These are phyloP conservation scores for Furcifer pardalis DNA, from an alignment of 2,797 vertebrate genomes.

Conservation along the genomic window DNA sequence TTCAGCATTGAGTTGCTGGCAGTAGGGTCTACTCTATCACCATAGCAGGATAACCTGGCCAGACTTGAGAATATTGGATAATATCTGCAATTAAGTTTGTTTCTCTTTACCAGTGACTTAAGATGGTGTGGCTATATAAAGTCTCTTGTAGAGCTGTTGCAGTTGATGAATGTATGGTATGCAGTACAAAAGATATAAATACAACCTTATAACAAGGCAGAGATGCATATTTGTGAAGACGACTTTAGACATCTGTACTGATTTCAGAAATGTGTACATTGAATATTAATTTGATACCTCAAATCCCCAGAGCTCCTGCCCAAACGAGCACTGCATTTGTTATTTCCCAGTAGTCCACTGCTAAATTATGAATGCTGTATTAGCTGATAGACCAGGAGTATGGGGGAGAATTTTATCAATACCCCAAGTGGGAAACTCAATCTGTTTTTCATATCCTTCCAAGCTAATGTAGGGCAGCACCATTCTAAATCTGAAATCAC, in stretches of 20 bases:
- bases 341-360: background rate
- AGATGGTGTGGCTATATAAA: background rate
- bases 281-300: constrained; percentile 33
- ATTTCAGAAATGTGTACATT: background rate
- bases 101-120: background rate
- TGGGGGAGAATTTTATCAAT: background rate
- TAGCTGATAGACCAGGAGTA: background rate
- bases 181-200: background rate
- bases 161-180: background rate
- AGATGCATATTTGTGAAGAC: background rate
- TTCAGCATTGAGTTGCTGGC: too few relatives aligned
- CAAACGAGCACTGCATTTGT: background rate
- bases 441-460: background rate
- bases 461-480: background rate
- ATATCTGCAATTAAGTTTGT: constrained; percentile 1
- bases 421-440: background rate
- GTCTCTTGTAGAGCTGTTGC: background rate
- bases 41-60: too few relatives aligned
- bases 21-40: too few relatives aligned
- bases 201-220: background rate
- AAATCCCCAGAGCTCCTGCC: constrained; percentile 6
- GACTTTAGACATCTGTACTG: constrained; percentile 14
- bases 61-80: background rate
- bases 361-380: accelerated
- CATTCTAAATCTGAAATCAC: background rate